phyloP scores from a whole-genome alignment of 2,113 vertebrate species.

The Centropus unirufus region DNA sequence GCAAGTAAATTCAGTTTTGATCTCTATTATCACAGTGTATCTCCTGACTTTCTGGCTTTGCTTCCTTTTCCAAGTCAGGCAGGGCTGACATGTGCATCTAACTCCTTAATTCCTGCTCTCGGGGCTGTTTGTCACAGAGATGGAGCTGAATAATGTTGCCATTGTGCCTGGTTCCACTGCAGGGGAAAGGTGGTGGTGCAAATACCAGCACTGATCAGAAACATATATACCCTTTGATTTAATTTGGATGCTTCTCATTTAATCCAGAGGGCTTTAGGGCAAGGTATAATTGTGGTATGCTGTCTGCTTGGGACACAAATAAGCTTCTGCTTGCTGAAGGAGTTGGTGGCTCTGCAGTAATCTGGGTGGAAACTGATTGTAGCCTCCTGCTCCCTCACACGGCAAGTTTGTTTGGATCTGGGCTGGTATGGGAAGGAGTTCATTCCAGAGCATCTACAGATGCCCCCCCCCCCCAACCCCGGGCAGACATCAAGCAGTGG shows the following conservation, averaged over 20 bases:
- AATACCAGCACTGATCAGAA: not conserved
- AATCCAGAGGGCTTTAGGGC: not conserved
- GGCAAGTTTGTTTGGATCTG: not conserved
- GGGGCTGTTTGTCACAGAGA: not conserved
- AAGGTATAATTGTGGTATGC: not conserved
- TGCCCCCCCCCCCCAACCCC: not conserved
- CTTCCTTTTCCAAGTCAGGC: not conserved
- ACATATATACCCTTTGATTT: not conserved
- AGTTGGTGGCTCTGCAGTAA: not conserved
- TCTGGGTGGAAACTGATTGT: not conserved
- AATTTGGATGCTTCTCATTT: not conserved
- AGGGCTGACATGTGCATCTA: not conserved
- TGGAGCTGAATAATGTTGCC: accelerated
- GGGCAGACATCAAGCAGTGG: not conserved
- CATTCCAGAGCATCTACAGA: not conserved
- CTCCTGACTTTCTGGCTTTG: not conserved
- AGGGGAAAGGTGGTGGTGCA: not conserved
- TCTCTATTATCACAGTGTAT: not conserved
- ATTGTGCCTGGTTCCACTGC: not conserved
- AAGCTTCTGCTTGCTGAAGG: not conserved
- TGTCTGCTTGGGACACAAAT: not conserved
- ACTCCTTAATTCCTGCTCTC: not conserved
- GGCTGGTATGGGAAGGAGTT: not conserved
- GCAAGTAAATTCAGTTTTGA: not conserved
- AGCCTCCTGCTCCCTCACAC: not conserved